Base-by-base conservation (phyloP, 2,888 invertebrate genomes). In the Torymus auratus region DNA sequence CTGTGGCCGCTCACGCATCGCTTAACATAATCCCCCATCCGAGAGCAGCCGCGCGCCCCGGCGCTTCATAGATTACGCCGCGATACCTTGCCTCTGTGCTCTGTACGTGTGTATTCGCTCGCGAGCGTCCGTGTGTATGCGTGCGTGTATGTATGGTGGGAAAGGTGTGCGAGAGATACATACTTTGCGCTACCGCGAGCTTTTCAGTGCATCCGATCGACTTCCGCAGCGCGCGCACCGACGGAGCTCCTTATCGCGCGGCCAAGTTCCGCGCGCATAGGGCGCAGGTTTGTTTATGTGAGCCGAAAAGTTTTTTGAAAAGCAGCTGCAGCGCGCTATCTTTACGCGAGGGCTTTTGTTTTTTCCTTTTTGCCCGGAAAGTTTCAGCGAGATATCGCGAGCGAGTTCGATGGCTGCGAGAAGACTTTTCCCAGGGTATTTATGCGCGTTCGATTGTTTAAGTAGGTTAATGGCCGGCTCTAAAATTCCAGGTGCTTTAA, bases 1-100 rank as follows among this genome's bases (percentile, higher is more conserved):
- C 90, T 90, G 89, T 89, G 89, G 88, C 86, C 86, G 86, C 87
- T 90, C 88, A 89, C 88, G 89, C 90, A 87, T 90, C 89, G 89
- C 89, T 90, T 90, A 88, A 88, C 89, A 89, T 89, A 89, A 89
- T 88, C 88, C 86, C 84, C 86, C 83, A 84, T 84, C 85, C 87
- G 83, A 75, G 53, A n/a, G 62, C 15, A 5, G 15, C n/a, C 20
- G 28, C 53, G 55, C 73, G 12, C 23, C 52, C 83, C 84, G 75
- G 84, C 81, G 84, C 86, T 85, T 86, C 86, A 85, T 85, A 88
- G 87, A 88, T 88, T 88, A 87, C 86, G 84, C 84, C 85, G 86
- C 86, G 87, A 88, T 88, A 87, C 85, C 85, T 83, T 52, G 13
- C n/a, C 55, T 13, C 41, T 2, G 69, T 17, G 56, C 23, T 53